These are phyloP conservation scores for Chelonoidis abingdonii DNA, from an alignment of 2,113 vertebrate species.

Conservation along the genomic window DNA sequence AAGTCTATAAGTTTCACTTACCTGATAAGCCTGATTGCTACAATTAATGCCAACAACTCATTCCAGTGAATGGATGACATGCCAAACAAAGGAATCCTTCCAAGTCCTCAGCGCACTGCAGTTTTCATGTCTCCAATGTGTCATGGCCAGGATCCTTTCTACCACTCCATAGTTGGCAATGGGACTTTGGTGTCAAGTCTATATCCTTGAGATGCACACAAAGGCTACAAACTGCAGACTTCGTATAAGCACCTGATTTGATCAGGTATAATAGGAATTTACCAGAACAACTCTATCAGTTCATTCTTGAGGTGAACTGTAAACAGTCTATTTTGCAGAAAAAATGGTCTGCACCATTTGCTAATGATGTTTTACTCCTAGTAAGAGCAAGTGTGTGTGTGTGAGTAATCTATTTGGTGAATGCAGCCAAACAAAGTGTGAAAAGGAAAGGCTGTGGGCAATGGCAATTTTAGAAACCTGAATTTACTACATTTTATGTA, in stretches of 20 bases:
- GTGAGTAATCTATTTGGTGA: background rate
- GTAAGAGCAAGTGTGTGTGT: slow-evolving; percentile 16
- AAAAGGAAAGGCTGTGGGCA: background rate
- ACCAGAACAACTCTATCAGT: background rate
- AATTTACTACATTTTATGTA: background rate
- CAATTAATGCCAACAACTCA: slow-evolving; percentile 34
- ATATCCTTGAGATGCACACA: slow-evolving; percentile 8
- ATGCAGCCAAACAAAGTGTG: slow-evolving; percentile 21
- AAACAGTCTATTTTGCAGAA: background rate
- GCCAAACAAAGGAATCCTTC: slow-evolving; percentile 50
- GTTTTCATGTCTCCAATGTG: slow-evolving; percentile 48
- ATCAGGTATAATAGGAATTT: background rate
- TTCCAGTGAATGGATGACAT: slow-evolving; percentile 15
- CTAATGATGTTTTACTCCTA: slow-evolving; percentile 31
- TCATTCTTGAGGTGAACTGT: background rate
- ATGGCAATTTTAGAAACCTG: background rate
- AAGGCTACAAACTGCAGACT: slow-evolving; percentile 9
- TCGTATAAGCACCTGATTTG: background rate
- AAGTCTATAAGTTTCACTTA: slow-evolving; percentile 19
- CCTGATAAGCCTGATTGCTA: slow-evolving; percentile 17
- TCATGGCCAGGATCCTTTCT: slow-evolving; percentile 41
- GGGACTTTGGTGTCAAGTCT: slow-evolving; percentile 16
- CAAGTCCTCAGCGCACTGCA: slow-evolving; percentile 31
- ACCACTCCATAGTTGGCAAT: slow-evolving; percentile 51
- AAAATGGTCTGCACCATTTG: slow-evolving; percentile 2